Evolutionary conservation across 2,113 vertebrate species (phyloP).

Genomic region (Synchiropus splendidus): DNA sequence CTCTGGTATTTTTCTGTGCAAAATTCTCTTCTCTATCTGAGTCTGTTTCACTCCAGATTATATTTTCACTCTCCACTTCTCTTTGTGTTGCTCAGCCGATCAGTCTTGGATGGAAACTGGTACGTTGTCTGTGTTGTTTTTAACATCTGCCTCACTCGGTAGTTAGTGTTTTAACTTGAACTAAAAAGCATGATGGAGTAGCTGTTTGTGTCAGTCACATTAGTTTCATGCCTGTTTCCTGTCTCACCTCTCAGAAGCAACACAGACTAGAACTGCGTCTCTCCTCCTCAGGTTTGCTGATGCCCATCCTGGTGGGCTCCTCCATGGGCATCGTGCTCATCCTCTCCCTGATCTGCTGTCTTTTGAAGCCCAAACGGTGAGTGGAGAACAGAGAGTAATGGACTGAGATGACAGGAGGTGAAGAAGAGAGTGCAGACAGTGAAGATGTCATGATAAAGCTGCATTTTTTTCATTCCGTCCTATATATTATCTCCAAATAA

Average conservation of each 20-base stretch:
- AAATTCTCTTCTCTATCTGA: too few species aligned
- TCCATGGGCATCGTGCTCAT: constrained; percentile 62
- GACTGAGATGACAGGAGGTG: too few species aligned
- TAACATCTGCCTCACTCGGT: neutral
- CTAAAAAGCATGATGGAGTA: neutral
- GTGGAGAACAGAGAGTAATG: too few species aligned
- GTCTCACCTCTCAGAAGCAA: neutral
- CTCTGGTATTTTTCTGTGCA: too few species aligned
- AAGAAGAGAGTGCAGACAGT: too few species aligned
- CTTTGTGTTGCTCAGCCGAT: constrained; percentile 36
- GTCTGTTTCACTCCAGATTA: constrained; percentile 5
- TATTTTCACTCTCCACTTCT: constrained; percentile 27
- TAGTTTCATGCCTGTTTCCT: neutral
- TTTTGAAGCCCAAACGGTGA: constrained; percentile 77
- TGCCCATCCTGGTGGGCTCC: constrained; percentile 60
- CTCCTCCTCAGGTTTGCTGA: constrained; percentile 66
- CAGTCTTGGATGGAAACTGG: constrained; percentile 58
- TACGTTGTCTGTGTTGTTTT: constrained; percentile 42
- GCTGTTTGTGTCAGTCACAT: neutral
- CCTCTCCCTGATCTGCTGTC: constrained; percentile 57
- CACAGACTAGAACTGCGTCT: constrained; percentile 10
- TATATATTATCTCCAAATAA: too few species aligned
- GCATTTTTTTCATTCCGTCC: too few species aligned
- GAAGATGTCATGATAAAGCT: too few species aligned
- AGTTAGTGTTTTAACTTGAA: neutral